Percentiles rank a stretch among this genome's conserved stretches.
Conservation (phyloP, 2,113 vertebrate species). For the Gobius niger region DNA sequence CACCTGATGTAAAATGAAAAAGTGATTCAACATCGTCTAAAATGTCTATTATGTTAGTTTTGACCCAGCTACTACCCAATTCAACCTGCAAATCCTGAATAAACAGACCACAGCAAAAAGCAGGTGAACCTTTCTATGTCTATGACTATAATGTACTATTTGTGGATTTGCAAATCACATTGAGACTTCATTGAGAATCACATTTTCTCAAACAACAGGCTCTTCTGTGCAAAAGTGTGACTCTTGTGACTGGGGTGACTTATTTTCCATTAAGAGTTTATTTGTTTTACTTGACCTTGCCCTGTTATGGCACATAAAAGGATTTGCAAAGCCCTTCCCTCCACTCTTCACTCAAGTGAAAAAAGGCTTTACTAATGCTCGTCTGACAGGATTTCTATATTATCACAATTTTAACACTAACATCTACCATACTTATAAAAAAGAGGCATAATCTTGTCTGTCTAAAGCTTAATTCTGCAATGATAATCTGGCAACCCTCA, state of each 20-base stretch:
- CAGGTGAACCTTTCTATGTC: not conserved
- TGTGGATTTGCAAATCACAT: not conserved
- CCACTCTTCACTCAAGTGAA: not conserved
- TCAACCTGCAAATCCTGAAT: too few relatives aligned
- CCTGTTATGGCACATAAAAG: not conserved
- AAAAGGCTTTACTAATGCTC: not conserved
- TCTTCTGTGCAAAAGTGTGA: not conserved
- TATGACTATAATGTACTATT: not conserved
- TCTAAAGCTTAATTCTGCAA: constrained; percentile 34
- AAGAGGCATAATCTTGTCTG: constrained; percentile 4
- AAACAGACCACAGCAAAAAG: not conserved
- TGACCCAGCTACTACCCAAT: too few relatives aligned
- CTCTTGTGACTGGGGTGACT: not conserved
- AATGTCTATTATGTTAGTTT: too few relatives aligned
- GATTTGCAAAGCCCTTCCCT: not conserved
- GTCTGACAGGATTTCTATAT: not conserved
- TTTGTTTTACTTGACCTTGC: not conserved
- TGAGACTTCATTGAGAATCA: not conserved
- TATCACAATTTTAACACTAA: constrained; percentile 18
- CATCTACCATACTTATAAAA: not conserved
- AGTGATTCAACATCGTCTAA: too few relatives aligned
- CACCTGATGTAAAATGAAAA: too few relatives aligned
- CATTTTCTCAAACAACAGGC: not conserved
- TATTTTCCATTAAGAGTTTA: not conserved
- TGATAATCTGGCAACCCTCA: constrained; percentile 40